These are phyloP conservation scores for Listronotus bonariensis DNA, from an alignment of 1,140 invertebrate genomes.

Conservation along the genomic window DNA sequence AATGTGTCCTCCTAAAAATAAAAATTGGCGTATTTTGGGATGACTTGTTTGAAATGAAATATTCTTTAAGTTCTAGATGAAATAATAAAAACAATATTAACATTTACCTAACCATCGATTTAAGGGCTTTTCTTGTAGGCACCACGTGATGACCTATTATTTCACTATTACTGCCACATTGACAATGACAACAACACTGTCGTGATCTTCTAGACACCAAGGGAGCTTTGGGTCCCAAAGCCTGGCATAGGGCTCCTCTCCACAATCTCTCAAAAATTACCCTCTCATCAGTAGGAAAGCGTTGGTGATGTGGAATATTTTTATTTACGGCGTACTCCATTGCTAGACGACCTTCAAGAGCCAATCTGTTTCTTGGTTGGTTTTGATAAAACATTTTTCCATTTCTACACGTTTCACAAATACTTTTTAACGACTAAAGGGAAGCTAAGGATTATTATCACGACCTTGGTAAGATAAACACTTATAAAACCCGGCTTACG, in stretches of 20 bases:
- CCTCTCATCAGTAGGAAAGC: constrained; percentile 60
- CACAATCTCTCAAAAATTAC: constrained; percentile 66
- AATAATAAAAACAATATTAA: not conserved
- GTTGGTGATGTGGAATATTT: not conserved
- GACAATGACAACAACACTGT: constrained; percentile 57
- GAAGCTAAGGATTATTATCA: constrained; percentile 38
- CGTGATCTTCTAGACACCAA: constrained; percentile 42
- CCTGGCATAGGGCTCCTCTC: constrained; percentile 62
- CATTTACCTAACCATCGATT: constrained; percentile 64
- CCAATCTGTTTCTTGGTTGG: constrained; percentile 18
- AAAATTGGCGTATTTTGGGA: not conserved
- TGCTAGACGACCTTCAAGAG: constrained; percentile 13
- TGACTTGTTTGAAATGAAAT: not conserved
- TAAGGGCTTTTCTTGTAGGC: constrained; percentile 53
- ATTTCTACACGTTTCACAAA: constrained; percentile 1
- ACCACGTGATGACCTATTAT: constrained; percentile 8
- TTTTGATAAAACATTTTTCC: constrained; percentile 25
- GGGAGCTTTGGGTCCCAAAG: constrained; percentile 52
- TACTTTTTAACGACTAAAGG: constrained; percentile 6
- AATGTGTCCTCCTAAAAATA: too few species aligned
- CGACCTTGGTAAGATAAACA: constrained; percentile 10
- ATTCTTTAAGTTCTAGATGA: not conserved
- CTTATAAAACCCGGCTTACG: constrained; percentile 23
- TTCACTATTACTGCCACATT: constrained; percentile 39
- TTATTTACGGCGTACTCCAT: constrained; percentile 7